A percentile compares a stretch with the other conserved stretches of the same genome.
Conservation (phyloP, 2,888 invertebrate species). For the Chrysolina americana region DNA sequence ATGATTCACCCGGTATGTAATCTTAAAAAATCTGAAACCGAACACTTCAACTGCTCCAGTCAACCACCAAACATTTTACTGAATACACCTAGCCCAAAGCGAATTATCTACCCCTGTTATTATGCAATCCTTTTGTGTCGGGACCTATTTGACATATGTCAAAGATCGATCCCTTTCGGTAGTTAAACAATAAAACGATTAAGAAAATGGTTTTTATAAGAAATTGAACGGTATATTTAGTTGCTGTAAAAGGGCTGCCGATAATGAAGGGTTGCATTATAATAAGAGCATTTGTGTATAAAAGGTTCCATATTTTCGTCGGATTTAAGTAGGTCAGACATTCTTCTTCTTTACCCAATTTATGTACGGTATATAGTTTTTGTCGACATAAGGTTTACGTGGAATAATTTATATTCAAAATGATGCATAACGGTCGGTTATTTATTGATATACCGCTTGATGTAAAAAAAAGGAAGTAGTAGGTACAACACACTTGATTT, state of each 20-base stretch:
- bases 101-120: constrained; percentile 13
- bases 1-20: background rate
- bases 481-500: background rate
- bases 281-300: constrained; percentile 26
- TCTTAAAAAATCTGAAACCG: background rate
- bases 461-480: constrained; percentile 11
- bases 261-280: constrained; percentile 32
- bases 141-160: constrained; percentile 29
- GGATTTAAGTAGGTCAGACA: constrained; percentile 30
- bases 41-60: background rate
- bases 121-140: constrained; percentile 18
- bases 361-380: constrained; percentile 36
- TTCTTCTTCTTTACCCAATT: constrained; percentile 20
- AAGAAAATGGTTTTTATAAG: constrained; percentile 28
- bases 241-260: constrained; percentile 27
- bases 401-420: constrained; percentile 26
- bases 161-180: constrained; percentile 29
- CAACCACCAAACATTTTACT: background rate
- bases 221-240: constrained; percentile 32
- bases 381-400: constrained; percentile 40
- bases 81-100: constrained; percentile 1
- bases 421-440: constrained; percentile 27
- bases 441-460: constrained; percentile 16
- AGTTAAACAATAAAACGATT: constrained; percentile 28
- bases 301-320: constrained; percentile 31